Evolutionary conservation across 2,888 invertebrate genomes (phyloP).

Genomic region (Anthoptus insignis): DNA sequence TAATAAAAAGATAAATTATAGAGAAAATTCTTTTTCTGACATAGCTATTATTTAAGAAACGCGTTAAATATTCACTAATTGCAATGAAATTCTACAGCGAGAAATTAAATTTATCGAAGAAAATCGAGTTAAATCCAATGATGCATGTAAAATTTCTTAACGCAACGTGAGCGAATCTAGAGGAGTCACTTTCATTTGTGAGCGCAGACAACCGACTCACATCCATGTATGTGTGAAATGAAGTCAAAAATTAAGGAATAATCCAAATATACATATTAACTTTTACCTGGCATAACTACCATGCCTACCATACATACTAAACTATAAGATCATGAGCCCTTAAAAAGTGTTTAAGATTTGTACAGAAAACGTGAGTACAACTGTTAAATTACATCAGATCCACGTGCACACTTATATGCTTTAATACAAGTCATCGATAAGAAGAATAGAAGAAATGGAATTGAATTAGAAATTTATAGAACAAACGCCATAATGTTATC

Average conservation of each 20-base stretch:
- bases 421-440: background rate
- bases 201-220: constrained; percentile 33
- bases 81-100: constrained; percentile 18
- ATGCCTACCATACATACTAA: too few species aligned
- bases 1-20: too few species aligned
- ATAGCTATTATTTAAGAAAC: too few species aligned
- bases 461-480: too few species aligned
- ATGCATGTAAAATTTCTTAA: constrained; percentile 55
- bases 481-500: too few species aligned
- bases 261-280: too few species aligned
- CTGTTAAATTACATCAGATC: background rate
- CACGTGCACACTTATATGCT: background rate
- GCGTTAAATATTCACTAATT: constrained; percentile 12
- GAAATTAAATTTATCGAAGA: constrained; percentile 39
- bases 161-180: constrained; percentile 49
- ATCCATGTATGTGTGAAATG: constrained; percentile 3
- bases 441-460: too few species aligned
- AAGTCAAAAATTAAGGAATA: too few species aligned
- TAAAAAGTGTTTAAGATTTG: too few species aligned
- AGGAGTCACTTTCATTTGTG: constrained; percentile 52
- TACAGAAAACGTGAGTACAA: background rate
- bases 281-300: too few species aligned
- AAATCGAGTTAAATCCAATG: constrained; percentile 49
- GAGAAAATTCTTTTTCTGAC: too few species aligned
- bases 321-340: too few species aligned